Conservation (phyloP, 2,888 invertebrate species). For the Drosophila silvestris region DNA sequence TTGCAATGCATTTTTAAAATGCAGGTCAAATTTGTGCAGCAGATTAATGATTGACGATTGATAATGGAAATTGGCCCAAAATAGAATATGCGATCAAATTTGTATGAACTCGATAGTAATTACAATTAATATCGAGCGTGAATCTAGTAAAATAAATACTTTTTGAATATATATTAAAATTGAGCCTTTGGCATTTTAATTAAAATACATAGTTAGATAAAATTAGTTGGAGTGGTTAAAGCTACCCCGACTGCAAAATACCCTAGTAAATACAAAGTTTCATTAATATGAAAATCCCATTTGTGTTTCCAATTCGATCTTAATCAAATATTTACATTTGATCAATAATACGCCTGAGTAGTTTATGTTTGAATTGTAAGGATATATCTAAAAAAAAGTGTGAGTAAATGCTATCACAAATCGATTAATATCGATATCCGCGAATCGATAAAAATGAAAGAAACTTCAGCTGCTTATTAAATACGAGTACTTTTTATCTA, state of each 20-base stretch:
- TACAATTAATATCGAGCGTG: slow-evolving; percentile 20
- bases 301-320: neutral
- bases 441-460: neutral
- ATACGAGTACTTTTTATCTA: too few relatives aligned
- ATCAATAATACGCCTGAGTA: neutral
- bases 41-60: slow-evolving; percentile 56
- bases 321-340: too few relatives aligned
- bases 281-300: neutral
- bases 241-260: neutral
- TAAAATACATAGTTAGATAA: slow-evolving; percentile 19
- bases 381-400: neutral
- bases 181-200: slow-evolving; percentile 25
- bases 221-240: neutral
- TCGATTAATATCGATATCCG: neutral
- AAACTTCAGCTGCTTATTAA: neutral
- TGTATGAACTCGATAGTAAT: slow-evolving; percentile 22
- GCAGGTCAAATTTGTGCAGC: slow-evolving; percentile 47
- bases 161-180: slow-evolving; percentile 1
- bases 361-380: neutral
- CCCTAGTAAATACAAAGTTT: neutral
- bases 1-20: slow-evolving; percentile 68
- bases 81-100: slow-evolving; percentile 20
- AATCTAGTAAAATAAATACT: neutral
- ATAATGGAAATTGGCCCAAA: slow-evolving; percentile 21
- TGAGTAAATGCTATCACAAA: neutral